Percentiles rank a stretch among this genome's conserved stretches.
Conservation (phyloP, 2,113 vertebrate species). For the Planiliza haematocheilus region DNA sequence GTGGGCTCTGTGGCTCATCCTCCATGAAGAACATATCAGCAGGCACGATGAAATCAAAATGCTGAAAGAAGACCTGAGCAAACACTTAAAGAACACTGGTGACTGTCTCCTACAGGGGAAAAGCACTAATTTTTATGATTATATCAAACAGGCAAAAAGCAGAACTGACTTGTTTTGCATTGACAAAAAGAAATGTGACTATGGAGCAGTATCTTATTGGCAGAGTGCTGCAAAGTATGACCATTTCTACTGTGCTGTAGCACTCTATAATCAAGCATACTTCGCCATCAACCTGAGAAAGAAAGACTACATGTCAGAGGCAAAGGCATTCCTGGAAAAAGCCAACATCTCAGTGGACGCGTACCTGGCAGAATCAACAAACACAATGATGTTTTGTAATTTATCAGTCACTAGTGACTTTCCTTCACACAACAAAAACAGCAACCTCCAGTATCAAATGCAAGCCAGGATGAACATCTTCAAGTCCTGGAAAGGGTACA, state of each 20-base stretch:
- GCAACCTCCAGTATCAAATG: constrained; percentile 30
- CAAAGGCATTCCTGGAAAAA: neutral
- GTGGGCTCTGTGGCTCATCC: constrained; percentile 32
- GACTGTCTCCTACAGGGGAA: constrained; percentile 5
- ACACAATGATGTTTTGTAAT: constrained; percentile 28
- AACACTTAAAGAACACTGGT: neutral
- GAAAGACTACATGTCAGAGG: neutral
- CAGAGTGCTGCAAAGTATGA: neutral
- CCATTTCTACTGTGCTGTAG: constrained; percentile 17
- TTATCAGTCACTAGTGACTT: neutral
- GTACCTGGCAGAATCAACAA: constrained; percentile 26
- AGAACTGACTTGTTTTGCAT: constrained; percentile 9
- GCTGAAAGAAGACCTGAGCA: neutral
- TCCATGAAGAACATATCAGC: constrained; percentile 21
- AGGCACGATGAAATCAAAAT: neutral
- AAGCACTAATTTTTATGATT: neutral
- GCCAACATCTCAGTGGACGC: constrained; percentile 4
- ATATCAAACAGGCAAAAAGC: constrained; percentile 6
- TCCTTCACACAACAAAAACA: constrained; percentile 13
- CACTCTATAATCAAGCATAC: constrained; percentile 37
- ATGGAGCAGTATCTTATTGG: constrained; percentile 27
- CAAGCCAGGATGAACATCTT: constrained; percentile 17
- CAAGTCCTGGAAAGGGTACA: constrained; percentile 12
- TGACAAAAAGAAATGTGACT: constrained; percentile 7
- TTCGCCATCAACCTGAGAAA: constrained; percentile 25